Evolutionary conservation across 2,797 vertebrate genomes (phyloP), one percentile per base, ranked within the genome.

Genomic region (Manis javanica): DNA sequence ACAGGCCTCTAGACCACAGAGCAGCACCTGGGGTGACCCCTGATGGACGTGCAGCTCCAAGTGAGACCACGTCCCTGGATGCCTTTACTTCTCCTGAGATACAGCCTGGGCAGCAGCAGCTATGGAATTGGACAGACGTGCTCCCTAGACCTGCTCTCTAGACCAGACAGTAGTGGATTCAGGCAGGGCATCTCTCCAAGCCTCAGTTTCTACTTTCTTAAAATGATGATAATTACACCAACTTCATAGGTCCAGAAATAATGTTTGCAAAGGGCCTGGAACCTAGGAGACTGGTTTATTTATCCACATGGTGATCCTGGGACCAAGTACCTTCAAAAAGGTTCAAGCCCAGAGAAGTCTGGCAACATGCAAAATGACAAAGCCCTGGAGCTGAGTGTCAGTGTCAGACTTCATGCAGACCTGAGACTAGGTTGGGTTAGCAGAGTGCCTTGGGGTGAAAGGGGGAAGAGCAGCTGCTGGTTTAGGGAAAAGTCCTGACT

Each of bases 1-100:
- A 71, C 85, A 96, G 86, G 78, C 42, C 83, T n/a, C 51, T 39
- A 55, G 89, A 96, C 97, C 97, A 51, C 97, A 97, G 97, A 87
- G 90, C 57, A 74, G 75, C 61, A 96, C 97, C 97, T 97, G 79
- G 61, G 57, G 51, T 98, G 93, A 98, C 96, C 95, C 77, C 69
- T 39, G 34, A 57, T 81, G 88, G 78, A 87, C 4, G 12, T 96
- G 92, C 84, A 63, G 78, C 19, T 83, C 74, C 37, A 46, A 91
- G 61, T 19, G 90, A 97, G 88, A 39, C 96, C 81, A 46, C 0
- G 8, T 96, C 61, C 93, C 42, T 53, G 69, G 71, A 79, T 46
- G 37, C 74, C 64, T 79, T 57, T 57, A 2, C 34, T 24, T 94
- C 66, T 87, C 51, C 46, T 21, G 72, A 92, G 79, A 74, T 34